Percentiles rank a stretch among this genome's conserved stretches.
phyloP scores from a whole-genome alignment of 2,888 invertebrate species.

The Kryphioiulus occultus region DNA sequence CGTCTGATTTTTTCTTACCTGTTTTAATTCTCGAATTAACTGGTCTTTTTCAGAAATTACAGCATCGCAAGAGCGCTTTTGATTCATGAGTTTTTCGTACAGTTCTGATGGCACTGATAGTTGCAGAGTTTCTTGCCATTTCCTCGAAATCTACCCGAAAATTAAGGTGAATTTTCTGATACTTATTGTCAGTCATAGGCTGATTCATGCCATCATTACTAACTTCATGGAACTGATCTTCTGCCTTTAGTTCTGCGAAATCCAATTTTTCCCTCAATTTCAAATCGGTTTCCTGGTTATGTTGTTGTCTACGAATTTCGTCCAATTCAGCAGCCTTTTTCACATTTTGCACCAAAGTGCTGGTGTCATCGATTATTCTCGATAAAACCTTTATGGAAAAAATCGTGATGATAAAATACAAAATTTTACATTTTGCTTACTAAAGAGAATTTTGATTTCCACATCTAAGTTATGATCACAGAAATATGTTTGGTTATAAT shows the following conservation, averaged over 20 bases:
- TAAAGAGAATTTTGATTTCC: background rate
- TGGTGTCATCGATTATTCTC: conserved; percentile 43
- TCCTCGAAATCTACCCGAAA: conserved; percentile 39
- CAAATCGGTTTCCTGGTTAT: background rate
- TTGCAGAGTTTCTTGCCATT: conserved; percentile 37
- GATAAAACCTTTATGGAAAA: conserved; percentile 7
- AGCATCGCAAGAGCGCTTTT: conserved; percentile 48
- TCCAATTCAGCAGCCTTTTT: conserved; percentile 25
- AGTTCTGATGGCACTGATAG: conserved; percentile 31
- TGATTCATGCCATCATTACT: too few relatives aligned
- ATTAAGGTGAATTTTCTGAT: background rate
- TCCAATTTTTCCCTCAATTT: conserved; percentile 18
- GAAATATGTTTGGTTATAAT: too few relatives aligned
- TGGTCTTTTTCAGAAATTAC: conserved; percentile 47
- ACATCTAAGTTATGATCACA: too few relatives aligned
- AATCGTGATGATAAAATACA: background rate
- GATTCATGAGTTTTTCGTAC: conserved; percentile 27
- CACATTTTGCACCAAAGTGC: conserved; percentile 44
- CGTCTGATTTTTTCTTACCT: background rate
- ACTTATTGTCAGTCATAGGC: background rate
- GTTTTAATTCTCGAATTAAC: conserved; percentile 41
- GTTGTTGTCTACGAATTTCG: background rate
- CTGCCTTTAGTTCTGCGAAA: background rate
- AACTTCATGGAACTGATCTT: conserved; percentile 43
- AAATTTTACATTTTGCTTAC: background rate